Conservation (phyloP, 2,113 vertebrate species). For the Neotoma lepida region DNA sequence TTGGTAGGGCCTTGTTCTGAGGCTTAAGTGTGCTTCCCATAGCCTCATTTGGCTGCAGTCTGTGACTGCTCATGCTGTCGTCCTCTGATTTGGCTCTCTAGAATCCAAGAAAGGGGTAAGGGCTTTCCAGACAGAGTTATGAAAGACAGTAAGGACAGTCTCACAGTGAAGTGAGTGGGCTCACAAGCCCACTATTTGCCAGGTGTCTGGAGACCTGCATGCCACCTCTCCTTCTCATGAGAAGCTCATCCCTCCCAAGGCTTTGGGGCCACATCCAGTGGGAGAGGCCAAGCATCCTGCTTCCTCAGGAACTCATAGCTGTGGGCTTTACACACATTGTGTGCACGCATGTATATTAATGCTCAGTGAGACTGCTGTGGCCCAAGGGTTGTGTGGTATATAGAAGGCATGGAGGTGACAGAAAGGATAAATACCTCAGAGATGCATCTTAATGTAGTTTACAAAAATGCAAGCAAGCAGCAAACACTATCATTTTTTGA, state of each 20-base stretch:
- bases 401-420: background rate
- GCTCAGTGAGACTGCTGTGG: background rate
- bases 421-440: background rate
- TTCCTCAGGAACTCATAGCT: background rate
- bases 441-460: background rate
- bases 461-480: background rate
- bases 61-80: background rate
- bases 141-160: background rate
- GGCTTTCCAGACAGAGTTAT: background rate
- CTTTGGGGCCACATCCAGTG: background rate
- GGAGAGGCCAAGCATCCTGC: too few species aligned
- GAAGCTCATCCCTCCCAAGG: background rate
- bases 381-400: background rate
- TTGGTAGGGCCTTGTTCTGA: background rate
- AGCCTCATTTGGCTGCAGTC: background rate
- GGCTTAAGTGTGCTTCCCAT: background rate
- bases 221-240: rapidly evolving
- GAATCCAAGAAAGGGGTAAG: background rate
- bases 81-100: background rate
- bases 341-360: rapidly evolving
- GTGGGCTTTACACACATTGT: too few species aligned
- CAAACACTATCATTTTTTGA: background rate
- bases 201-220: background rate
- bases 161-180: too few species aligned
- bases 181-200: background rate